Conservation (phyloP, 2,113 vertebrate genomes). For the Tupaia tana region DNA sequence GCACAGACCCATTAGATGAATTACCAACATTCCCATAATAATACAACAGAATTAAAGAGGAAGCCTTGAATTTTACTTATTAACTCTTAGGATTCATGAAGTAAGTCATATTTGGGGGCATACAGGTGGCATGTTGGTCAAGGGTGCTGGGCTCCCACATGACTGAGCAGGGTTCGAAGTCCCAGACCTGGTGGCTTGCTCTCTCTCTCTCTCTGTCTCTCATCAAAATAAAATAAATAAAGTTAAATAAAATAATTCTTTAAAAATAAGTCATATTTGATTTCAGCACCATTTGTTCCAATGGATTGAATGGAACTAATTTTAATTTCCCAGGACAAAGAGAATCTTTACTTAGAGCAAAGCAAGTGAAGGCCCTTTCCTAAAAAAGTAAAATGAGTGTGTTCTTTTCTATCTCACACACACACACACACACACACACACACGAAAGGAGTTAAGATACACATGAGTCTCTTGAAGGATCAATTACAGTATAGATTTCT, state of each 20-base stretch:
- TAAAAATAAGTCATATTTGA: not conserved
- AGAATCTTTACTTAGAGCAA: not conserved
- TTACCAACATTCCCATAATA: constrained; percentile 50
- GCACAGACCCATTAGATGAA: not conserved
- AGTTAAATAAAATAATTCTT: too few species aligned
- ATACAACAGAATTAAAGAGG: constrained; percentile 53
- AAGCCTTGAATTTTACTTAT: constrained; percentile 56
- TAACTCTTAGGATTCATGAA: constrained; percentile 36
- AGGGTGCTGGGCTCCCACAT: too few species aligned
- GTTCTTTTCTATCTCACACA: not conserved
- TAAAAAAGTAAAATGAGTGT: not conserved
- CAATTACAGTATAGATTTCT: not conserved
- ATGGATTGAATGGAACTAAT: constrained; percentile 45
- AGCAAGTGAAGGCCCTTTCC: not conserved
- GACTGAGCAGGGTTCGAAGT: too few species aligned
- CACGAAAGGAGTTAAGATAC: not conserved
- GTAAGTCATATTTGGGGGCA: too few species aligned
- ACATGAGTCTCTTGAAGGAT: too few species aligned
- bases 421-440: accelerated
- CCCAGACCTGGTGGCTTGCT: too few species aligned
- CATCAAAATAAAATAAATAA: too few species aligned
- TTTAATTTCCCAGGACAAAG: not conserved
- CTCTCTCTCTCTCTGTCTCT: too few species aligned
- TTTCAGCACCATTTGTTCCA: constrained; percentile 21
- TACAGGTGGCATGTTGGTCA: too few species aligned